Percentiles rank a stretch among this genome's conserved stretches.
These are phyloP conservation scores for Drosophila eohydei DNA, from an alignment of 2,888 invertebrate genomes.

Conservation along the genomic window DNA sequence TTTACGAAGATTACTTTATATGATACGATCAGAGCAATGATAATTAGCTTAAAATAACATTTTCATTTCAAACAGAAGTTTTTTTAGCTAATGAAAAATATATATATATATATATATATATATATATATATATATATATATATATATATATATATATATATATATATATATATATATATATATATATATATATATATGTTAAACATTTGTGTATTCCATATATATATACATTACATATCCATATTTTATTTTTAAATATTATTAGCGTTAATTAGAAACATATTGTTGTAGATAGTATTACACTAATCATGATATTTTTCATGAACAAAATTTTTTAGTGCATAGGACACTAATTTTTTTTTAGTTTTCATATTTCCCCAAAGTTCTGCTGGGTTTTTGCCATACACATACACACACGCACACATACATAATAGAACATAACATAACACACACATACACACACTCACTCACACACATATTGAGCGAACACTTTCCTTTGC, in stretches of 20 bases:
- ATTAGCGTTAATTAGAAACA: slow-evolving; percentile 1
- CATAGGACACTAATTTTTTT: slow-evolving; percentile 1
- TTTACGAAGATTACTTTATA: no score
- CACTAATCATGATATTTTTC: slow-evolving; percentile 4
- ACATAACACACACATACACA: slow-evolving; percentile 20
- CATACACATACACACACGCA: slow-evolving; percentile 11
- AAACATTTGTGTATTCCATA: no score
- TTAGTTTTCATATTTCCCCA: slow-evolving; percentile 2
- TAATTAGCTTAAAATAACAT: no score
- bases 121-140: no score
- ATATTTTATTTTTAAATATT: not conserved
- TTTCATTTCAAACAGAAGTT: not conserved
- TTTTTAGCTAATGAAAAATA: not conserved
- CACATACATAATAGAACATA: slow-evolving; percentile 18
- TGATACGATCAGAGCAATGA: no score
- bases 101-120: not conserved
- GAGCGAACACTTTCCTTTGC: slow-evolving; percentile 52
- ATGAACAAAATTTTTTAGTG: not conserved
- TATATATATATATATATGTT: no score
- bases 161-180: not conserved
- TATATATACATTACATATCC: not conserved
- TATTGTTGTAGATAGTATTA: slow-evolving; percentile 9
- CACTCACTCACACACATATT: slow-evolving; percentile 12
- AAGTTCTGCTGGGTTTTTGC: slow-evolving; percentile 50
- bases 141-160: no score